Evolutionary conservation across 2,888 invertebrate species (phyloP).

Genomic region (Marronus borbonicus): DNA sequence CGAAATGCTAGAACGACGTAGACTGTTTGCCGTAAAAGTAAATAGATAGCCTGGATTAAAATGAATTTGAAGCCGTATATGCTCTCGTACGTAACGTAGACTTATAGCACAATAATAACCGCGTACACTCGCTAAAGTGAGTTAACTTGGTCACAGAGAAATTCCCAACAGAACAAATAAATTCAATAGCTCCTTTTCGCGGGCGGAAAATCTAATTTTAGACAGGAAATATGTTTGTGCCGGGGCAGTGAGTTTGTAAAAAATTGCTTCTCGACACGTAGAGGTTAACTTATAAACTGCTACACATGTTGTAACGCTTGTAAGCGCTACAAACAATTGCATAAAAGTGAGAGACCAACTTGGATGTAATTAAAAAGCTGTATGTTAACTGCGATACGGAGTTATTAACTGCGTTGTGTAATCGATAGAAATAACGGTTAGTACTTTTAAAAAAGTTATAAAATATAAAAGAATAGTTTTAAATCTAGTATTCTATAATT

Average conservation of each 20-base stretch:
- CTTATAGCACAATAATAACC: constrained; percentile 35
- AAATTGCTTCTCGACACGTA: neutral
- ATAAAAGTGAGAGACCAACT: no score
- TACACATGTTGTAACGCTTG: no score
- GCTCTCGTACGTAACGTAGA: constrained; percentile 15
- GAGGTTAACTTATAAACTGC: neutral
- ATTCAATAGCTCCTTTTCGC: constrained; percentile 48
- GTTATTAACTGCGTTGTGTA: no score
- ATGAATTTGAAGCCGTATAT: constrained; percentile 7
- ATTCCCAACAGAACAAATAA: constrained; percentile 45
- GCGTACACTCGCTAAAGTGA: constrained; percentile 1
- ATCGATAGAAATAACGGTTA: no score
- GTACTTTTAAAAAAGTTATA: no score
- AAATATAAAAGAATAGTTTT: no score
- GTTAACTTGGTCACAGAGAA: constrained; percentile 16
- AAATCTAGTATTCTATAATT: no score
- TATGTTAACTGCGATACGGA: no score
- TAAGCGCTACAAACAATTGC: no score
- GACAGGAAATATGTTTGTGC: constrained; percentile 57
- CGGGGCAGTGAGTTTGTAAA: constrained; percentile 55
- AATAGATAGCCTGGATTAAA: constrained; percentile 17
- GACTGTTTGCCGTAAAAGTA: neutral
- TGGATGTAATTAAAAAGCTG: no score
- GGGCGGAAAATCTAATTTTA: constrained; percentile 57
- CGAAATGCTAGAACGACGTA: neutral